phyloP scores from a whole-genome alignment of 2,797 vertebrate species.

The Margarornis squamiger region DNA sequence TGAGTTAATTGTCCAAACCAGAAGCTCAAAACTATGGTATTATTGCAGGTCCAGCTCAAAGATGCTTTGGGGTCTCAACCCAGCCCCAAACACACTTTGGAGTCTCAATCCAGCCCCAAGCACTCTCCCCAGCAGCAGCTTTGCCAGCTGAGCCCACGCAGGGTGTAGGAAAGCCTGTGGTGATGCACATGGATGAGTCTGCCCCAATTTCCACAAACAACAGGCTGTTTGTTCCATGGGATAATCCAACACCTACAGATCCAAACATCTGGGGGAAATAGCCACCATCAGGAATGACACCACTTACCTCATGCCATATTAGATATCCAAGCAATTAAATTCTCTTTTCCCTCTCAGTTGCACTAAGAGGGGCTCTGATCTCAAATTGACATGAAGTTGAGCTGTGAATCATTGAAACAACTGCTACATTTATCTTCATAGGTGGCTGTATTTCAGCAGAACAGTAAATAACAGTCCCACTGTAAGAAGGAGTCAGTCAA shows the following conservation, averaged over 20 bases:
- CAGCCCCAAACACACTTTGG: background rate
- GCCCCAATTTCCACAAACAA: background rate
- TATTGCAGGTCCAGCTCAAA: background rate
- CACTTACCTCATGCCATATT: background rate
- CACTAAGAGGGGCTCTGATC: slow-evolving; percentile 10
- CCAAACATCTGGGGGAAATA: background rate
- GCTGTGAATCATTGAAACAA: background rate
- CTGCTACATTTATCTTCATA: slow-evolving; percentile 22
- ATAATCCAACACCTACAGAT: background rate
- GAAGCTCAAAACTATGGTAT: accelerated
- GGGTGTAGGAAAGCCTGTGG: background rate
- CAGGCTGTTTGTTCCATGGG: background rate
- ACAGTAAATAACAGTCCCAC: slow-evolving; percentile 33
- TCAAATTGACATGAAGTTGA: background rate
- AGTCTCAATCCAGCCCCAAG: background rate
- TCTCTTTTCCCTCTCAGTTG: background rate
- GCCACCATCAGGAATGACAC: background rate
- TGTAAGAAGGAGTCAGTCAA: background rate
- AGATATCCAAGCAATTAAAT: background rate
- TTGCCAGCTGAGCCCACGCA: background rate
- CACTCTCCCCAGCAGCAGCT: background rate
- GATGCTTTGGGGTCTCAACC: background rate
- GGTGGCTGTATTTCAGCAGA: slow-evolving; percentile 25
- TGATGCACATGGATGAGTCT: accelerated
- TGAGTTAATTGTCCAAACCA: accelerated